Conservation (phyloP, 2,888 invertebrate species). For the Diplazon laetatorius region DNA sequence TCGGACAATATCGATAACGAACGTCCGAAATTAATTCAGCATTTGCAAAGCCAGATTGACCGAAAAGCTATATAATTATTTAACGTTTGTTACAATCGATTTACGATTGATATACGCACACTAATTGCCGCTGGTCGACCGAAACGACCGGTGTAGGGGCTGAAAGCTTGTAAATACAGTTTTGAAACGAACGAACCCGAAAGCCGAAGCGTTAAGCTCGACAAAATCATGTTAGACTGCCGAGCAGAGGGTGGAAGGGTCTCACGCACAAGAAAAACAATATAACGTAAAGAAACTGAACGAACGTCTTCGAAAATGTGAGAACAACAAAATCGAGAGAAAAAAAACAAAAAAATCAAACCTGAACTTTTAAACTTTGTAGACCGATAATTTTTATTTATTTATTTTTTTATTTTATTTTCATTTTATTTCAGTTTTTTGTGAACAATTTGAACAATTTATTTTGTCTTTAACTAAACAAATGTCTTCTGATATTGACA, state of each 20-base stretch:
- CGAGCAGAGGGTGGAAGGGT: conserved; percentile 19
- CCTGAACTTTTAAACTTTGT: conserved; percentile 60
- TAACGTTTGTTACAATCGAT: conserved; percentile 7
- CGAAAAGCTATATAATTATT: conserved; percentile 43
- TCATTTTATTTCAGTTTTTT: too few species aligned
- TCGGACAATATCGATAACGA: conserved; percentile 24
- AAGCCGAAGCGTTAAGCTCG: conserved; percentile 26
- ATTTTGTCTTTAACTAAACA: too few species aligned
- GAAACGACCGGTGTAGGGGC: too few species aligned
- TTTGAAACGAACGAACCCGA: conserved; percentile 13
- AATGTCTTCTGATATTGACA: too few species aligned
- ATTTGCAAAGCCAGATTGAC: conserved; percentile 53
- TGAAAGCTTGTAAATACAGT: conserved; percentile 35
- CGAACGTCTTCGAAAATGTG: too few species aligned
- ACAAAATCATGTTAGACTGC: conserved; percentile 33
- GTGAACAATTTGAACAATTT: too few species aligned
- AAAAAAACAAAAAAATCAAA: too few species aligned
- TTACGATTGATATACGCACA: conserved; percentile 20
- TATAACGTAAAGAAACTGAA: too few species aligned
- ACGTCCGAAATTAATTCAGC: conserved; percentile 37
- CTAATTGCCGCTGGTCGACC: conserved; percentile 17
- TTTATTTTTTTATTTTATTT: background rate
- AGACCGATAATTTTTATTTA: conserved; percentile 25
- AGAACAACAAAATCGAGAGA: too few species aligned
- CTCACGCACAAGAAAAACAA: background rate